These are phyloP conservation scores for Nyleta sp. DNA, from an alignment of 2,888 invertebrate species.

Conservation along the genomic window DNA sequence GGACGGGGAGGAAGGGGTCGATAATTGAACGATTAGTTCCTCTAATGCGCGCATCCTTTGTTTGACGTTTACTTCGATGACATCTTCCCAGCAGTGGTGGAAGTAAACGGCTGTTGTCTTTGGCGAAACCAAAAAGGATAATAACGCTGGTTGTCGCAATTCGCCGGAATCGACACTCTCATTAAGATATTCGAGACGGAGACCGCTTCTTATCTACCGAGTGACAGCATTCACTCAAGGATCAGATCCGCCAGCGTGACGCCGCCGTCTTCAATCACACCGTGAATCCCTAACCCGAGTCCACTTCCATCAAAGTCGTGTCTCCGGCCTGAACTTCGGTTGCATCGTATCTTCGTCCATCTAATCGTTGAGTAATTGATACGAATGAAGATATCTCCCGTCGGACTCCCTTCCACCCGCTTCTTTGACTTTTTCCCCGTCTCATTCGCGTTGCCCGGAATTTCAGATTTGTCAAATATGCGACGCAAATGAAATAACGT, in stretches of 20 bases:
- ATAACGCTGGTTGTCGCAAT: conserved; percentile 49
- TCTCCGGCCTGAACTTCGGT: conserved; percentile 66
- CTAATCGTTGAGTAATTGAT: conserved; percentile 83
- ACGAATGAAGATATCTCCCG: conserved; percentile 79
- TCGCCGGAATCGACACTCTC: conserved; percentile 70
- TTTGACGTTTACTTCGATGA: conserved; percentile 26
- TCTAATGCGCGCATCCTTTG: no score
- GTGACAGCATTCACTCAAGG: conserved; percentile 82
- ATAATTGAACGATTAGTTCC: no score
- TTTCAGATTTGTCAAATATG: conserved; percentile 21
- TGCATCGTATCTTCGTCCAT: conserved; percentile 77
- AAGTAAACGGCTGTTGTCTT: conserved; percentile 48
- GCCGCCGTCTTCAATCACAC: conserved; percentile 81
- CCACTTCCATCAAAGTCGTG: conserved; percentile 68
- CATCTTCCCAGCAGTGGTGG: conserved; percentile 3
- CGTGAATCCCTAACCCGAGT: conserved; percentile 63
- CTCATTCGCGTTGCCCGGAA: background rate
- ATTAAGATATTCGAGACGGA: conserved; percentile 80
- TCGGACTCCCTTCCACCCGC: conserved; percentile 79
- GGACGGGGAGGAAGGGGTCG: no score
- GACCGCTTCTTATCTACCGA: conserved; percentile 77
- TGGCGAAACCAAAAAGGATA: conserved; percentile 35
- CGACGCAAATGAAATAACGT: conserved; percentile 25
- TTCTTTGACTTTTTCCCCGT: conserved; percentile 27
- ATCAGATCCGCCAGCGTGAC: conserved; percentile 76